Conservation (phyloP, 2,888 invertebrate species). For the Linyphia triangularis region DNA sequence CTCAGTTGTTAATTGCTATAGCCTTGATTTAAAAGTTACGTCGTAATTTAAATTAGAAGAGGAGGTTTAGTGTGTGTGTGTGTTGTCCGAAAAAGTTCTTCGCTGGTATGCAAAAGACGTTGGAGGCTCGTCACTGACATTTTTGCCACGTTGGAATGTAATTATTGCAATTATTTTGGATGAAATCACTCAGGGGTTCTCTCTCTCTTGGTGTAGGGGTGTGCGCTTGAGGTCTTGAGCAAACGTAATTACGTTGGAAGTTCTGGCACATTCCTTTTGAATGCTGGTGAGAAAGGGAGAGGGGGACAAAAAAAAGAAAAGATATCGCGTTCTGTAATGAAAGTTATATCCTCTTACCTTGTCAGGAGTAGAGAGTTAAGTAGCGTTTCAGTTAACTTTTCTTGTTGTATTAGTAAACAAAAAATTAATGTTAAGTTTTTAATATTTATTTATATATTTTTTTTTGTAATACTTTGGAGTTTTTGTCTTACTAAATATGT, state of each 20-base stretch:
- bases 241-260: slow-evolving; percentile 58
- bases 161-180: slow-evolving; percentile 75
- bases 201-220: not conserved
- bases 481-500: no score
- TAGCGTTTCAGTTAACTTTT: no score
- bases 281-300: not conserved
- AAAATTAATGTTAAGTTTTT: no score
- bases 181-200: slow-evolving; percentile 69
- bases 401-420: no score
- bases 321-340: not conserved
- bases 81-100: slow-evolving; percentile 58
- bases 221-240: not conserved
- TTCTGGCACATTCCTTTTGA: slow-evolving; percentile 18
- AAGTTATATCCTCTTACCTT: not conserved
- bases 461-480: no score
- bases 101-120: slow-evolving; percentile 44
- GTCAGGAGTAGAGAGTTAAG: not conserved
- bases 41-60: slow-evolving; percentile 72
- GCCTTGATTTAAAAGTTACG: slow-evolving; percentile 75
- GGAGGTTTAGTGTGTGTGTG: slow-evolving; percentile 40
- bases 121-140: slow-evolving; percentile 41
- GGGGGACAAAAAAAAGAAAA: not conserved
- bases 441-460: no score
- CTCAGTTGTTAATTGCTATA: slow-evolving; percentile 72
- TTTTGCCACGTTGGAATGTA: slow-evolving; percentile 67